phyloP scores from a whole-genome alignment of 2,797 vertebrate genomes.

The Ataeniobius toweri region DNA sequence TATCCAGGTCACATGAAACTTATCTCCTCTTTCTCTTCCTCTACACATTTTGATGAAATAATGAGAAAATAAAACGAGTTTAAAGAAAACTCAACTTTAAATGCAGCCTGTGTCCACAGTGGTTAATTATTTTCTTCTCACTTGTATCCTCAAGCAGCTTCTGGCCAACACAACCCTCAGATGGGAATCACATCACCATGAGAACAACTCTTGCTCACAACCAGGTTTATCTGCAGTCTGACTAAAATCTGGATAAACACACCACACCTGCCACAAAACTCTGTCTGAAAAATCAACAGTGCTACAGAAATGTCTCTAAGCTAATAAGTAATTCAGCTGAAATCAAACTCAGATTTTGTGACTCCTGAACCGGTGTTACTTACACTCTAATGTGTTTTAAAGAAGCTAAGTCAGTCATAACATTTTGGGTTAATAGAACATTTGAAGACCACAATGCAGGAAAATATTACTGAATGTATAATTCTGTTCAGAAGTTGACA shows the following conservation, averaged over 20 bases:
- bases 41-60: slow-evolving; percentile 39
- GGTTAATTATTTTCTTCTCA: slow-evolving; percentile 52
- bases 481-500: not conserved
- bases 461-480: not conserved
- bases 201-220: slow-evolving; percentile 29
- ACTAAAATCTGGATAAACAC: slow-evolving; percentile 53
- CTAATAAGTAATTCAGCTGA: slow-evolving; percentile 10
- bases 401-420: slow-evolving; percentile 9
- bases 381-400: slow-evolving; percentile 6
- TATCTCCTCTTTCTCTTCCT: slow-evolving; percentile 24
- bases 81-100: slow-evolving; percentile 33
- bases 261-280: slow-evolving; percentile 48
- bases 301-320: slow-evolving; percentile 23
- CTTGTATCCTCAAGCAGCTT: slow-evolving; percentile 37
- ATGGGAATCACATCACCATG: slow-evolving; percentile 55
- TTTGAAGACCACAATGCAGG: not conserved
- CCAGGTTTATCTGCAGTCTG: slow-evolving; percentile 30
- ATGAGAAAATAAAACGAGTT: slow-evolving; percentile 25
- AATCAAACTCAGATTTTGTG: slow-evolving; percentile 16
- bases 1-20: slow-evolving; percentile 29
- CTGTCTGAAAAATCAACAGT: slow-evolving; percentile 28
- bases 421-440: slow-evolving; percentile 8
- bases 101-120: slow-evolving; percentile 25
- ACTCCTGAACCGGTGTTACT: slow-evolving; percentile 15
- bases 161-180: slow-evolving; percentile 40